phyloP scores from a whole-genome alignment of 1,140 invertebrate species.

The Anthonomus grandis region DNA sequence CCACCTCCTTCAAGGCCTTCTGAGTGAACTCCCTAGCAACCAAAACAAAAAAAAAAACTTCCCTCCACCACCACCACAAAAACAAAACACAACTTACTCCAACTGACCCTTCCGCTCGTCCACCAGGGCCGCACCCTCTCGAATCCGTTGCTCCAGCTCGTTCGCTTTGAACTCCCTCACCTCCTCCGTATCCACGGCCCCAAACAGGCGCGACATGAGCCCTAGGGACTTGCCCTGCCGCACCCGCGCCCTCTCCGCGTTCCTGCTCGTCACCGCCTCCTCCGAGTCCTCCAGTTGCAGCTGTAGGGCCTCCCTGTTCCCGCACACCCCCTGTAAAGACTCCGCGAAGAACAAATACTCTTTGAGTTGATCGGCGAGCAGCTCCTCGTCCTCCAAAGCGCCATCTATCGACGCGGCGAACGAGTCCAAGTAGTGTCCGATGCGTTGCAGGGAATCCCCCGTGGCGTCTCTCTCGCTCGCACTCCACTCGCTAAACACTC shows the following conservation, averaged over 20 bases:
- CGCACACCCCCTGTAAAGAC: conserved; percentile 70
- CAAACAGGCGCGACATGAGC: conserved; percentile 70
- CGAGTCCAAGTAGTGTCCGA: conserved; percentile 68
- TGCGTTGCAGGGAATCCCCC: conserved; percentile 74
- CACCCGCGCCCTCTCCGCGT: conserved; percentile 53
- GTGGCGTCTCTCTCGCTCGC: conserved; percentile 79
- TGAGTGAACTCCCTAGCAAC: conserved; percentile 68
- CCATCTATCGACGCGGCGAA: conserved; percentile 73
- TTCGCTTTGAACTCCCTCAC: conserved; percentile 70
- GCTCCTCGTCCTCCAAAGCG: conserved; percentile 76
- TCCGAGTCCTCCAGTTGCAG: conserved; percentile 68
- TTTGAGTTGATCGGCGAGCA: conserved; percentile 79
- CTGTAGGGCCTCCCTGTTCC: conserved; percentile 71
- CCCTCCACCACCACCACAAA: too few species aligned
- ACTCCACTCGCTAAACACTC: conserved; percentile 84
- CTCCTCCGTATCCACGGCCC: conserved; percentile 76
- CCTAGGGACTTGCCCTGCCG: conserved; percentile 67
- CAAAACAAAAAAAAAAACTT: not conserved
- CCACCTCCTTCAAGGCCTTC: conserved; percentile 69
- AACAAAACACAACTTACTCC: conserved; percentile 59
- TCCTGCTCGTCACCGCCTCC: conserved; percentile 57
- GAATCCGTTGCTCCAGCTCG: conserved; percentile 70
- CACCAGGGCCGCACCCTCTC: conserved; percentile 59
- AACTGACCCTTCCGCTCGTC: conserved; percentile 60
- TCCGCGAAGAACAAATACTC: conserved; percentile 78